A percentile compares a stretch with the other conserved stretches of the same genome.
Conservation (phyloP, 2,797 vertebrate genomes). For the Micropoecilia bifurca region DNA sequence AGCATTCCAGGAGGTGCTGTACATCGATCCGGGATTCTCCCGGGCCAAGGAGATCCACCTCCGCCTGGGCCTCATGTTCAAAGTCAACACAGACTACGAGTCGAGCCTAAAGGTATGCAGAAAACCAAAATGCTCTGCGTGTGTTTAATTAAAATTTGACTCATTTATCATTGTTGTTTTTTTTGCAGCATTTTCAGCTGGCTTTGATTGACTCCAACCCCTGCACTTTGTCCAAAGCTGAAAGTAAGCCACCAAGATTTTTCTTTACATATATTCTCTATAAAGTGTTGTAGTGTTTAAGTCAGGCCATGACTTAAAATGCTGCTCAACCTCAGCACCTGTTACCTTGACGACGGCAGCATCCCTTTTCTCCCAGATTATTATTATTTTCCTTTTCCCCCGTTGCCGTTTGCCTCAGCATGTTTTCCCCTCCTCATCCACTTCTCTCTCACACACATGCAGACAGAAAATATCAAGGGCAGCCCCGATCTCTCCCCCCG, state of each 20-base stretch:
- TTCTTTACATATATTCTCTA: background rate
- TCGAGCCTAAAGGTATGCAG: slow-evolving; percentile 94
- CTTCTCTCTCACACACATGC: slow-evolving; percentile 17
- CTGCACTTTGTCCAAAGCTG: slow-evolving; percentile 99
- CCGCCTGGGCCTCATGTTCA: slow-evolving; percentile 98
- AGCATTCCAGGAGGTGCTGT: slow-evolving; percentile 99
- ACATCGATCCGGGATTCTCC: slow-evolving; percentile 98
- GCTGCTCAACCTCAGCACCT: slow-evolving; percentile 52
- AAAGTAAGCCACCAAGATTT: slow-evolving; percentile 87
- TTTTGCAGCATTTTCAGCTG: slow-evolving; percentile 97
- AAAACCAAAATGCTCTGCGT: background rate
- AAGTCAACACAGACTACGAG: slow-evolving; percentile 99
- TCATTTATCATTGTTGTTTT: background rate
- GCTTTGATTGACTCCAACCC: slow-evolving; percentile 99
- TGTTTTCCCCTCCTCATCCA: slow-evolving; percentile 43
- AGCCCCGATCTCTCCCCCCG: slow-evolving; percentile 52
- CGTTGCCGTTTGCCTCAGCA: slow-evolving; percentile 49
- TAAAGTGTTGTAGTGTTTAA: background rate
- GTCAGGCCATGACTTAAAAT: slow-evolving; percentile 58
- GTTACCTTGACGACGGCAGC: slow-evolving; percentile 75
- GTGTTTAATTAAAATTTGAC: background rate
- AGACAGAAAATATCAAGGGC: slow-evolving; percentile 57
- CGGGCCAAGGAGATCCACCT: slow-evolving; percentile 99
- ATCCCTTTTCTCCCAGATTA: slow-evolving; percentile 47
- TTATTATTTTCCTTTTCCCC: background rate